Evolutionary conservation across 2,797 vertebrate species (phyloP), one percentile per base, ranked within the genome.

Genomic region (Oceanodroma leucorhoa): DNA sequence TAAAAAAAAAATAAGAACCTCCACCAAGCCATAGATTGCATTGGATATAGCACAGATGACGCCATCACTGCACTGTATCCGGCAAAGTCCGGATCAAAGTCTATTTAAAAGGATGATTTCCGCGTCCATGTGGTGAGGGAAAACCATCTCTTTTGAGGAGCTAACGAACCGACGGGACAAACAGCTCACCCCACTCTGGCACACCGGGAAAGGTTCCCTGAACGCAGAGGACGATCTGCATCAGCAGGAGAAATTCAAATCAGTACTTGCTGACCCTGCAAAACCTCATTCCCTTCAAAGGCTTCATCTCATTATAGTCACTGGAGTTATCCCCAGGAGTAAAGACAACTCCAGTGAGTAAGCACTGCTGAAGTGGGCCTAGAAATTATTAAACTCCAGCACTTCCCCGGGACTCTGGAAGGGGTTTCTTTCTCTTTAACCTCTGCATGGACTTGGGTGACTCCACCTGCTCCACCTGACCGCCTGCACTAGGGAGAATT

Each of bases 171-270:
- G 1, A 65, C 0, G 6, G 76, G n/a, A 76, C 36, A 36, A 55
- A 67, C 6, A 73, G 75, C 75, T 66, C 62, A 36, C 20, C n/a
- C 16, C 3, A 1, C 40, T 36, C 32, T 26, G 24, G 34, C 51
- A 5, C 5, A 12, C 29, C 0, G 0, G 32, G 45, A 57, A 62
- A 10, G 38, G 41, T 67, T 21, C n/a, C 57, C 67, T 80, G 60
- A 48, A 36, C 0, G 0, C 34, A n/a, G 66, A 70, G 65, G 53
- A 67, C 75, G 40, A 60, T 19, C 48, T 89, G 48, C 54, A 87
- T 77, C 75, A 73, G 89, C 71, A 87, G 51, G 18, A 94, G 64
- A 84, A 89, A 93, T 64, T 75, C 72, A 71, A 64, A 83, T 75
- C 64, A 57, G 60, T 3, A 23, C 38, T 48, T 85, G 62, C 75